Evolutionary conservation across 2,888 invertebrate genomes (phyloP), one percentile per base, ranked within the genome.

Genomic region (Zelleria hepariella): DNA sequence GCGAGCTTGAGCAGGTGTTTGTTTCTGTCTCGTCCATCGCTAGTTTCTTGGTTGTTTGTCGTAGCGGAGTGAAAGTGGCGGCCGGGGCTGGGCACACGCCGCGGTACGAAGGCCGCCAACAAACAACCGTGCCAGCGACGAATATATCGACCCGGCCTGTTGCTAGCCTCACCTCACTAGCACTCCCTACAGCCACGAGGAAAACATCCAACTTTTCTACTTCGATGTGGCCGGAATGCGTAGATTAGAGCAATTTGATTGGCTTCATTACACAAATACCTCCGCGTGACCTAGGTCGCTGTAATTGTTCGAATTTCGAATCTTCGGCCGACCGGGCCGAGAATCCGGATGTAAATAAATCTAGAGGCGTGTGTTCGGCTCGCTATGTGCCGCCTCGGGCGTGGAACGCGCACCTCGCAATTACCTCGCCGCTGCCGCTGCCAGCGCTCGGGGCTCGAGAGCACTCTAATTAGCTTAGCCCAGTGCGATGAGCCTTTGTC

Each of bases 311-410:
- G 32, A 58, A 58, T 58, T 58, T 58, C 58, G 49, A 58, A 58
- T 58, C n/a, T 57, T 42, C 32, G 32, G 15, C 32, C 32, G 32
- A 42, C 25, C 47, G 21, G 47, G 47, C 57, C 57, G 57, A 82
- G 78, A 82, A 81, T 85, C 82, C 86, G 85, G 84, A 85, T 83
- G 82, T 83, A 75, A 78, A 82, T 82, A 82, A 81, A 82, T 80
- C 73, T 78, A 73, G 75, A 77, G 77, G 74, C 74, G 57, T 57
- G 42, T 21, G 57, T 57, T 24, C 23, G 53, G 77, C 67, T 67
- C 74, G 77, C 67, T 67, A 74, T 70, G 72, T 60, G 66, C 32
- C 58, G 67, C 68, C 71, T 64, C 68, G 69, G 69, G 72, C 71
- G 63, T 66, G 15, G 32, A 42, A 42, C 72, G 72, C 69, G 74